These are phyloP conservation scores for Natator depressus DNA, from an alignment of 2,113 vertebrate genomes.

Conservation along the genomic window DNA sequence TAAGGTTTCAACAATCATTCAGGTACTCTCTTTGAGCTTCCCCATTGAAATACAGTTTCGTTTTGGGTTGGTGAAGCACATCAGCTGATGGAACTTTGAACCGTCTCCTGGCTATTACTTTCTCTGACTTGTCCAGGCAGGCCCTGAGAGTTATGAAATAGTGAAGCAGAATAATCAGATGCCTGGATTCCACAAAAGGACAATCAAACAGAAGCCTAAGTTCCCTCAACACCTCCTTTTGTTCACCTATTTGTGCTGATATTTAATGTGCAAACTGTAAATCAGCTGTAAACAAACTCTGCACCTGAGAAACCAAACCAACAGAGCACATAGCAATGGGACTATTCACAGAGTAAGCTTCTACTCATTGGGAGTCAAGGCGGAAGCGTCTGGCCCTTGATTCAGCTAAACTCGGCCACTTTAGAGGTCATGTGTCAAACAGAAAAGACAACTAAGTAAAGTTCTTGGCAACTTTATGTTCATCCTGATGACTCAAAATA, in stretches of 20 bases:
- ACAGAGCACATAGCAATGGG: background rate
- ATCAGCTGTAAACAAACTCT: slow-evolving; percentile 35
- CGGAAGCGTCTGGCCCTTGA: background rate
- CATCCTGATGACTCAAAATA: background rate
- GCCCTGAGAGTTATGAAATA: slow-evolving; percentile 48
- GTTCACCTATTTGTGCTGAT: background rate
- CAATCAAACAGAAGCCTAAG: slow-evolving; percentile 37
- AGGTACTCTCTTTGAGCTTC: background rate
- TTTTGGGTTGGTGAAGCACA: background rate
- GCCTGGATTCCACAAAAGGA: slow-evolving; percentile 53
- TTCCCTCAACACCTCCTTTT: background rate
- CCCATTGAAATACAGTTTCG: background rate
- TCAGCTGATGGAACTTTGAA: background rate
- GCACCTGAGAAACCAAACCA: slow-evolving; percentile 1
- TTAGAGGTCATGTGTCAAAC: background rate
- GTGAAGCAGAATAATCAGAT: slow-evolving; percentile 22
- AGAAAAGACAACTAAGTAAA: background rate
- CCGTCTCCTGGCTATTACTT: slow-evolving; percentile 9
- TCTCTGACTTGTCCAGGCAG: slow-evolving; percentile 72
- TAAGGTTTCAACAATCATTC: background rate
- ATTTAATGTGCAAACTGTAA: background rate
- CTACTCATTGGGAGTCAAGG: rapidly evolving
- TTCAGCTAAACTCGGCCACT: background rate
- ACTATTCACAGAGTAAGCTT: background rate
- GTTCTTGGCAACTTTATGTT: background rate